Evolutionary conservation across 2,797 vertebrate genomes (phyloP).

Genomic region (Arnoldichthys spilopterus): DNA sequence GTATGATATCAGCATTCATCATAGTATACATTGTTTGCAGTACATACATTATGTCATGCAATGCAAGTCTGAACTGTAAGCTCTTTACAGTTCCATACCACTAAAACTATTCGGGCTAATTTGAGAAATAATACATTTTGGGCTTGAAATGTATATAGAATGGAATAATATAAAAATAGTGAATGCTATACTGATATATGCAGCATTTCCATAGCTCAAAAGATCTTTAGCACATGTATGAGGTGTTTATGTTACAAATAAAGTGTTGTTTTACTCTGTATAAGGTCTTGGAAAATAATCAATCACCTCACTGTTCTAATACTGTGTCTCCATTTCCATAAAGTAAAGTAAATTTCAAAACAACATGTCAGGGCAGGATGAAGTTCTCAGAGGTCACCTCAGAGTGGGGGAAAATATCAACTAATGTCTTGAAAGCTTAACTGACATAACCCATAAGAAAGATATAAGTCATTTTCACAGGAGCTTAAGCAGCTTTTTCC

Average conservation of each 20-base stretch:
- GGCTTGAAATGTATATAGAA: not conserved
- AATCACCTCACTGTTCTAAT: constrained; percentile 57
- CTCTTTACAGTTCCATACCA: no score
- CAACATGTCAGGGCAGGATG: constrained; percentile 17
- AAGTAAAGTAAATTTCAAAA: constrained; percentile 57
- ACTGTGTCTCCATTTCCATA: constrained; percentile 53
- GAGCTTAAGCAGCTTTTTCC: constrained; percentile 58
- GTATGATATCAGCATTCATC: constrained; percentile 29
- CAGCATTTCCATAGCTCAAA: not conserved
- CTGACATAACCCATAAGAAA: constrained; percentile 17
- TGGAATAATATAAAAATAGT: not conserved
- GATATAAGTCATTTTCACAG: not conserved
- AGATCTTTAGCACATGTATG: not conserved
- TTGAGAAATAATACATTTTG: no score
- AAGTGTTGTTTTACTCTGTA: not conserved
- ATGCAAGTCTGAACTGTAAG: not conserved
- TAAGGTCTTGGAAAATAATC: constrained; percentile 57
- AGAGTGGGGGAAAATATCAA: constrained; percentile 29
- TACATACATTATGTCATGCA: constrained; percentile 20
- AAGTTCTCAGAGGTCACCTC: constrained; percentile 41
- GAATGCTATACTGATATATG: not conserved
- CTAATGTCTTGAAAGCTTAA: constrained; percentile 32
- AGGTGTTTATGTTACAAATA: not conserved
- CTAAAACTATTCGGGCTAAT: no score
- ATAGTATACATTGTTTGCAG: not conserved